These are phyloP conservation scores for Physella acuta DNA, from an alignment of 1,140 invertebrate genomes.

Conservation along the genomic window DNA sequence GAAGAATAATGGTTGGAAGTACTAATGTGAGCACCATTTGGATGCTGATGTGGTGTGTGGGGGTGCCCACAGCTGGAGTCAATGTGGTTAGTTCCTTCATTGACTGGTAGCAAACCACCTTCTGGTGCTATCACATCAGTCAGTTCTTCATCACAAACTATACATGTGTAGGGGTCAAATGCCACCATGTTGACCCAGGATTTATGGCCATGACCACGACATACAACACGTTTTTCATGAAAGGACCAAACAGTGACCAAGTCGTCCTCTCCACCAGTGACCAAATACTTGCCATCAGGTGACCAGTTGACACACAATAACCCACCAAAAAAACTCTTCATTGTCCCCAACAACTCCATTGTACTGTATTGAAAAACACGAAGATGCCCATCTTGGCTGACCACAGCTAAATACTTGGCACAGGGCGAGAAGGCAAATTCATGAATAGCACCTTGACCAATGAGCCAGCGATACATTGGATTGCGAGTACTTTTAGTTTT, in stretches of 20 bases:
- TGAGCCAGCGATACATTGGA: constrained; percentile 74
- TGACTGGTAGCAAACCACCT: constrained; percentile 16
- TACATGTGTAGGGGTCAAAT: constrained; percentile 89
- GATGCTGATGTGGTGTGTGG: constrained; percentile 24
- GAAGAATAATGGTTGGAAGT: constrained; percentile 31
- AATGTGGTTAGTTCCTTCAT: constrained; percentile 46
- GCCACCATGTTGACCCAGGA: constrained; percentile 95
- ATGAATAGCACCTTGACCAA: constrained; percentile 84
- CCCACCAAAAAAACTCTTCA: constrained; percentile 94
- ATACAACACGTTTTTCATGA: constrained; percentile 88
- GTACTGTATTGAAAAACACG: constrained; percentile 95
- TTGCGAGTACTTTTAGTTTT: constrained; percentile 96
- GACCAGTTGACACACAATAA: constrained; percentile 95
- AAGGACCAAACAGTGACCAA: constrained; percentile 97
- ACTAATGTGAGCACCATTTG: constrained; percentile 28
- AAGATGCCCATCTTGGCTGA: constrained; percentile 92
- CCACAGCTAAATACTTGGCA: constrained; percentile 77
- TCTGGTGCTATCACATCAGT: constrained; percentile 6
- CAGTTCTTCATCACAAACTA: constrained; percentile 46
- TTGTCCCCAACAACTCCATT: constrained; percentile 84
- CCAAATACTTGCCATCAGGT: constrained; percentile 91
- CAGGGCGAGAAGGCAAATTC: constrained; percentile 97
- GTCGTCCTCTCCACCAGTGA: constrained; percentile 97
- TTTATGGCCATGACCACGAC: constrained; percentile 86
- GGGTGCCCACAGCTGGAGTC: neutral